phyloP scores from a whole-genome alignment of 2,888 invertebrate species.

The Prosapia bicincta region DNA sequence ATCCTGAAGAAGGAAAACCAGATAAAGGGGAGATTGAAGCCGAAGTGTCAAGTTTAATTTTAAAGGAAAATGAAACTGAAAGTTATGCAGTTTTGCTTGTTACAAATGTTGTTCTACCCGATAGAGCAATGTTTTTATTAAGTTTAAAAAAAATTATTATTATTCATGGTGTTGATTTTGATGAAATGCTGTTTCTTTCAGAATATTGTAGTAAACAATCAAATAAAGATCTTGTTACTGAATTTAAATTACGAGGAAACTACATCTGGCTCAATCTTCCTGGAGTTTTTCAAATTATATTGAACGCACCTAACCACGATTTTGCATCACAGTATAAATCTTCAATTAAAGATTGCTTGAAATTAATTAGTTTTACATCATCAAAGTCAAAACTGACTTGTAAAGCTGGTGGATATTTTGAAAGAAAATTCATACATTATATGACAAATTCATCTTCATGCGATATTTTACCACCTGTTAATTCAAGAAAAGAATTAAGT shows the following conservation, averaged over 20 bases:
- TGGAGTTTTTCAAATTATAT: constrained; percentile 7
- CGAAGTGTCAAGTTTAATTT: constrained; percentile 7
- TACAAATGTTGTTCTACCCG: constrained; percentile 17
- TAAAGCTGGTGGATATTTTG: not conserved
- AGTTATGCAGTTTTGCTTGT: not conserved
- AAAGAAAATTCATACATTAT: not conserved
- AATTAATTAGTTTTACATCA: not conserved
- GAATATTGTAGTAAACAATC: not conserved
- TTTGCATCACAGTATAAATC: constrained; percentile 4
- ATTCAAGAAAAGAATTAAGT: not conserved
- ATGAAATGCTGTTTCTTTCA: constrained; percentile 5
- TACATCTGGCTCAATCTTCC: constrained; percentile 9
- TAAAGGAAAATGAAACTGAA: not conserved
- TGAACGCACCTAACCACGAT: constrained; percentile 8
- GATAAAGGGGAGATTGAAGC: constrained; percentile 10
- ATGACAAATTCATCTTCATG: not conserved
- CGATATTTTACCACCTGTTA: not conserved
- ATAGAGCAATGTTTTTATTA: constrained; percentile 9
- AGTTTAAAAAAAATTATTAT: constrained; percentile 9
- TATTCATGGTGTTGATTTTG: constrained; percentile 7
- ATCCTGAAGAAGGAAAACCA: not conserved
- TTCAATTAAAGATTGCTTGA: constrained; percentile 19
- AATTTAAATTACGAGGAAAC: not conserved
- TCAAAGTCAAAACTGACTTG: not conserved
- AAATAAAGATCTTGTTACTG: not conserved